These are phyloP conservation scores for Laticauda laticaudata DNA, from an alignment of 2,113 vertebrate genomes.

Conservation along the genomic window DNA sequence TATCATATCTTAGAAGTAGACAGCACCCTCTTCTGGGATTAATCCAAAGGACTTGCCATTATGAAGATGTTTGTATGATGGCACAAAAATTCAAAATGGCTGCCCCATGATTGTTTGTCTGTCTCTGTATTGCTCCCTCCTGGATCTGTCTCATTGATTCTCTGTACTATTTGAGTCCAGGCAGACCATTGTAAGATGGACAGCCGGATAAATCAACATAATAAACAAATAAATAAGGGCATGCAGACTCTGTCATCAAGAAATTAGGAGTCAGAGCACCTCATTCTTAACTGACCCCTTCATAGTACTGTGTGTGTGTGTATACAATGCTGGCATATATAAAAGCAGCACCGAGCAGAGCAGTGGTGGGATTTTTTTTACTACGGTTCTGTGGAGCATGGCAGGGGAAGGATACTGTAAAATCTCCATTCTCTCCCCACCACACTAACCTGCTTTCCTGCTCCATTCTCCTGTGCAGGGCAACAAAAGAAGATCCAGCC, in stretches of 20 bases:
- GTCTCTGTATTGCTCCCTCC: slow-evolving; percentile 62
- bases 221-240: neutral
- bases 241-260: neutral
- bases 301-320: neutral
- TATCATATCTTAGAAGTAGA: slow-evolving; percentile 51
- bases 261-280: neutral
- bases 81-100: slow-evolving; percentile 5
- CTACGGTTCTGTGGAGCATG: too few species aligned
- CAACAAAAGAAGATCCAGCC: too few species aligned
- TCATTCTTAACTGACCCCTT: neutral
- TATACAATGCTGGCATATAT: neutral
- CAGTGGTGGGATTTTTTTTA: neutral
- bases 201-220: neutral
- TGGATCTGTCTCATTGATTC: slow-evolving; percentile 32
- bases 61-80: slow-evolving; percentile 36
- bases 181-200: neutral
- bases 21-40: slow-evolving; percentile 69
- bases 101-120: slow-evolving; percentile 15
- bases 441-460: too few species aligned
- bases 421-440: too few species aligned
- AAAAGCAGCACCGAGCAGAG: neutral
- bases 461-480: too few species aligned
- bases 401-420: too few species aligned
- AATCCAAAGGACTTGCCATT: slow-evolving; percentile 52
- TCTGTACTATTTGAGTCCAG: neutral